Evolutionary conservation across 2,113 vertebrate genomes (phyloP).

Genomic region (Brachionichthys hirsutus): DNA sequence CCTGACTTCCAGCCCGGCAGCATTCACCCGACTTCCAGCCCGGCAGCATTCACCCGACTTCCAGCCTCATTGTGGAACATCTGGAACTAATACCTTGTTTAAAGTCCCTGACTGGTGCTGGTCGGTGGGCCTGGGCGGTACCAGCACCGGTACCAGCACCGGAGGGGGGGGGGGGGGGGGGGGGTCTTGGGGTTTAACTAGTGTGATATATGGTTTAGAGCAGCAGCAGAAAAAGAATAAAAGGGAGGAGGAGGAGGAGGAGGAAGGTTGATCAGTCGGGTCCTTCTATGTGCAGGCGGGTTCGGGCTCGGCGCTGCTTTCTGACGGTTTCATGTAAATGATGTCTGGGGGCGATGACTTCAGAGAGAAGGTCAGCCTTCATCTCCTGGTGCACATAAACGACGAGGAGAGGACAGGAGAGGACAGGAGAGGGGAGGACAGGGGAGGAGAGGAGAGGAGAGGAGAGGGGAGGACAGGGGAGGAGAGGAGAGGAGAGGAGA

Average conservation of each 20-base stretch:
- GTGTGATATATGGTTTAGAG: slow-evolving; percentile 55
- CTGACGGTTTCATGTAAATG: slow-evolving; percentile 83
- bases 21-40: no score
- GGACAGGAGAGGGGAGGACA: slow-evolving; percentile 33
- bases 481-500: no score
- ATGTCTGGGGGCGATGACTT: slow-evolving; percentile 80
- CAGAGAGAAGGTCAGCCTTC: slow-evolving; percentile 81
- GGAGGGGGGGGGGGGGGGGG: slow-evolving; percentile 1
- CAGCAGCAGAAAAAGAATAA: slow-evolving; percentile 30
- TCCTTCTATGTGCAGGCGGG: slow-evolving; percentile 69
- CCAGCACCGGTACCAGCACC: neutral
- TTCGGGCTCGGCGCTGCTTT: slow-evolving; percentile 59
- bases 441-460: slow-evolving; percentile 42
- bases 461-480: slow-evolving; percentile 34
- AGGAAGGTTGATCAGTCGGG: slow-evolving; percentile 70
- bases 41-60: no score
- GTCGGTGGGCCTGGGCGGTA: no score
- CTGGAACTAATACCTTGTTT: no score
- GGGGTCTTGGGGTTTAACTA: slow-evolving; percentile 39
- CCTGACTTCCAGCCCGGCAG: slow-evolving; percentile 31
- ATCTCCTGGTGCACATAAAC: slow-evolving; percentile 76
- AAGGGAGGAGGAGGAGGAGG: slow-evolving; percentile 35
- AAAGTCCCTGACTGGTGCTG: no score
- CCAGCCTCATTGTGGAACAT: no score
- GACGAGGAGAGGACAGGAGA: slow-evolving; percentile 77